Evolutionary conservation across 2,113 vertebrate species (phyloP), one percentile per base, ranked within the genome.

Genomic region (Girardinichthys multiradiatus): DNA sequence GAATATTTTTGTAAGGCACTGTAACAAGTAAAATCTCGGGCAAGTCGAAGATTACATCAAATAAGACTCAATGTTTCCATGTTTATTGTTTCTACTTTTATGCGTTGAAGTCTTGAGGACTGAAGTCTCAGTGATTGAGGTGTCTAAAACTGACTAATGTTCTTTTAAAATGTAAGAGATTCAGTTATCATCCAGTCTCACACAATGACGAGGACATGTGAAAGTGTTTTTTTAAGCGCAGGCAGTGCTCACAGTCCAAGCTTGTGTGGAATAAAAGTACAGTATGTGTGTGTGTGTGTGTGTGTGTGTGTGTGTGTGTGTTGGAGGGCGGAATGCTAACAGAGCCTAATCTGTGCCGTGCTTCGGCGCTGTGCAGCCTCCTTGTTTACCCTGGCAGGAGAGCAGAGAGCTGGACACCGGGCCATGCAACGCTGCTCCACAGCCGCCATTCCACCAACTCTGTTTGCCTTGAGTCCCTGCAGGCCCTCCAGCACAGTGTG

Each of bases 341-440:
- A 86, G 82, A 82, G 77, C 60, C 83, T 87, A 83, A 90, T 88
- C 84, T 92, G 61, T 71, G 81, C 83, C 80, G 70, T 79, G 84
- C 87, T 87, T 66, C 75, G 12, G 81, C 86, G 87, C 89, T 86
- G 84, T 85, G 87, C 87, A 21, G 82, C 76, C 73, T 77, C 74
- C 68, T 62, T 91, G 90, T 92, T 92, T 91, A 91, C 89, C 82
- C 89, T 92, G 90, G 89, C 91, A 90, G 87, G 72, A 85, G 86
- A 91, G 87, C 85, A 90, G 85, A 90, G 86, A 64, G 84, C 76
- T 68, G 86, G 77, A 72, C 51, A 66, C 70, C 26, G 51, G 82
- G 82, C 74, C 82, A 69, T 64, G 77, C 85, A 37, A 72, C 70
- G 65, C 77, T 63, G 86, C 84, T 81, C 71, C 74, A 24, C 35